Evolutionary conservation across 2,113 vertebrate genomes (phyloP), one percentile per base, ranked within the genome.

Genomic region (Dasyurus viverrinus): DNA sequence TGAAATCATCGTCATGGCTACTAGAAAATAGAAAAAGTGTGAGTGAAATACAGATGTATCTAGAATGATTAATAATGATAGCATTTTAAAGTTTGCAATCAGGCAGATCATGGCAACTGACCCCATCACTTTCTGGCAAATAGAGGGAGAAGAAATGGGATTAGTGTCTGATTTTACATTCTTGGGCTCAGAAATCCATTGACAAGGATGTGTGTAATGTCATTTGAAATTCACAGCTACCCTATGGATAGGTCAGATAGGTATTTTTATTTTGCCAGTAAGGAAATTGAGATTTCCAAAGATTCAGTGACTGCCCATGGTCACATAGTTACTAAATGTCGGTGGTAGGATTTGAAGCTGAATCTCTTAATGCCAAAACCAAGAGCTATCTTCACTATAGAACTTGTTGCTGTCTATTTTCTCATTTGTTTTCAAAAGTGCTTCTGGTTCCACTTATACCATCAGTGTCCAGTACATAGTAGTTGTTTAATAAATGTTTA

Each of bases 1-100:
- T 95, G 91, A 55, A 92, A 94, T 90, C 50, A 30, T 2, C 5
- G 84, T 93, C 95, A 92, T 60, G 93, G 48, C 89, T 93, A 90
- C 47, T 94, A 46, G 84, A 3, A 30, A 84, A 92, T 0, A 5
- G 94, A 92, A 96, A 93, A 10, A 91, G 54, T 12, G n/a, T 55
- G 2, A 8, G 10, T 48, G 92, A 22, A 27, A 60, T 12, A 30
- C 55, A 60, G 57, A 12, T 68, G 11, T 68, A 68, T 68, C 30
- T 68, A 36, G 60, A 68, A 36, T 30, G 36, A 36, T 16, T 68
- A 68, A 68, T 36, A 36, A 68, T 68, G 57, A 68, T 7, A 68
- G 60, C 36, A 68, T 68, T 68, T 68, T 36, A 68, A 68, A 68
- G 60, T 68, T 68, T 68, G 30, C 30, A 68, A 68, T 68, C 30